These are phyloP conservation scores for Lomographa bimaculata DNA, from an alignment of 2,888 invertebrate species.

Conservation along the genomic window DNA sequence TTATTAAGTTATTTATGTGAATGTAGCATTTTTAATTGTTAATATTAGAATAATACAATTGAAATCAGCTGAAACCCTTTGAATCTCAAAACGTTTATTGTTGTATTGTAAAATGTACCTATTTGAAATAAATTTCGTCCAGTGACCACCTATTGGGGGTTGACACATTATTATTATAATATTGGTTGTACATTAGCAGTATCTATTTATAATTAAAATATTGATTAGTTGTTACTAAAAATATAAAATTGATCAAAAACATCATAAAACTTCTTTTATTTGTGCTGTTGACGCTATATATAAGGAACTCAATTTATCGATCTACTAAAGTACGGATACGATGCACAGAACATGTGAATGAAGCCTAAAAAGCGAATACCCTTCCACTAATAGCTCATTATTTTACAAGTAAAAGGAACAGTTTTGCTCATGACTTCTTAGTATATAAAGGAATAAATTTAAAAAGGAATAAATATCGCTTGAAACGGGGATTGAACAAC, in stretches of 20 bases:
- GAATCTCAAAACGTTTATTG: slow-evolving; percentile 75
- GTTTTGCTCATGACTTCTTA: too few relatives aligned
- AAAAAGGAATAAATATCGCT: too few relatives aligned
- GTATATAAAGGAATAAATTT: too few relatives aligned
- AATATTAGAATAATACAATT: slow-evolving; percentile 64
- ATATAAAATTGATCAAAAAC: slow-evolving; percentile 78
- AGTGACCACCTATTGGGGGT: slow-evolving; percentile 61
- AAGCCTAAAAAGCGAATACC: too few relatives aligned
- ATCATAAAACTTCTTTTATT: slow-evolving; percentile 36
- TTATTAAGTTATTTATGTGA: slow-evolving; percentile 81
- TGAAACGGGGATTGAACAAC: too few relatives aligned
- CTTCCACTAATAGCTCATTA: too few relatives aligned
- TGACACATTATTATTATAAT: slow-evolving; percentile 60
- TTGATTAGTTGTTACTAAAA: slow-evolving; percentile 84
- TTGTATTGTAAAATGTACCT: slow-evolving; percentile 70
- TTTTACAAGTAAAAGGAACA: too few relatives aligned
- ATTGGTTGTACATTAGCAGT: slow-evolving; percentile 77
- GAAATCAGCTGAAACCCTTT: slow-evolving; percentile 79
- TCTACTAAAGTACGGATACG: too few relatives aligned
- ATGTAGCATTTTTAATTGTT: slow-evolving; percentile 70
- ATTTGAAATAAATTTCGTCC: slow-evolving; percentile 77
- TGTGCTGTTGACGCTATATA: too few relatives aligned
- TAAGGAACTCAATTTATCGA: too few relatives aligned
- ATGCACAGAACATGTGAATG: too few relatives aligned
- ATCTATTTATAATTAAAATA: slow-evolving; percentile 81